Percentiles rank a stretch among this genome's conserved stretches.
Conservation (phyloP, 1,140 invertebrate species). For the Drosophila tristis region DNA sequence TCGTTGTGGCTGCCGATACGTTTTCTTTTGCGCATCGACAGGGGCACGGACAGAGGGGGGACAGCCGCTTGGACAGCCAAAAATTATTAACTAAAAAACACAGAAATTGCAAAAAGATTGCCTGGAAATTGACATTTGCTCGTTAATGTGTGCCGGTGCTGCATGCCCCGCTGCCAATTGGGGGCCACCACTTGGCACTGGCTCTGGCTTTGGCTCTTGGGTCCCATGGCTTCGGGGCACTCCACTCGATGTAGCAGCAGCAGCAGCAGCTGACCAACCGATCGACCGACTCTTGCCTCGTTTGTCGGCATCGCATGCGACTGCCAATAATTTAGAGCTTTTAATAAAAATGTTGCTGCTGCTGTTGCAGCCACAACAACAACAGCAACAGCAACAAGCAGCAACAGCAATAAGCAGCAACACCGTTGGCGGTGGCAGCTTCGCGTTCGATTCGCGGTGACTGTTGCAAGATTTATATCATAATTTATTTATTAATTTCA, state of each 20-base stretch:
- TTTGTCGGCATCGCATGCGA: constrained; percentile 73
- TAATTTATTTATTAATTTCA: constrained; percentile 83
- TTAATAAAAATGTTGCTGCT: constrained; percentile 78
- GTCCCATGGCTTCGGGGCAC: constrained; percentile 25
- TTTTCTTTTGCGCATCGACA: constrained; percentile 53
- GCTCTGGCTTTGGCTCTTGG: constrained; percentile 12
- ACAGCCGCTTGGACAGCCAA: constrained; percentile 45
- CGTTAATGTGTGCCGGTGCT: constrained; percentile 63
- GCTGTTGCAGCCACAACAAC: constrained; percentile 28
- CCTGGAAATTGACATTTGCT: constrained; percentile 79
- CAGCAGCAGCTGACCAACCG: constrained; percentile 40
- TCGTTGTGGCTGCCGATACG: constrained; percentile 26
- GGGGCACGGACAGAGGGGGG: constrained; percentile 17
- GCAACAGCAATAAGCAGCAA: constrained; percentile 32
- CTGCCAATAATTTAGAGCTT: constrained; percentile 82
- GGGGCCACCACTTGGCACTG: constrained; percentile 11
- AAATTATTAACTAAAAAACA: constrained; percentile 77
- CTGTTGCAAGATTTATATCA: constrained; percentile 76
- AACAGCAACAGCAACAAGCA: constrained; percentile 8
- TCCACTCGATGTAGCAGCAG: not conserved
- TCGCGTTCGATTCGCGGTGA: constrained; percentile 25
- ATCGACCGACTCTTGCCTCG: constrained; percentile 30
- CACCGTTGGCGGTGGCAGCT: constrained; percentile 28
- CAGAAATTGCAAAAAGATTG: constrained; percentile 76
- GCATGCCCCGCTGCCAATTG: not conserved